phyloP scores from a whole-genome alignment of 2,888 invertebrate species.

The Pterobdella sp. region DNA sequence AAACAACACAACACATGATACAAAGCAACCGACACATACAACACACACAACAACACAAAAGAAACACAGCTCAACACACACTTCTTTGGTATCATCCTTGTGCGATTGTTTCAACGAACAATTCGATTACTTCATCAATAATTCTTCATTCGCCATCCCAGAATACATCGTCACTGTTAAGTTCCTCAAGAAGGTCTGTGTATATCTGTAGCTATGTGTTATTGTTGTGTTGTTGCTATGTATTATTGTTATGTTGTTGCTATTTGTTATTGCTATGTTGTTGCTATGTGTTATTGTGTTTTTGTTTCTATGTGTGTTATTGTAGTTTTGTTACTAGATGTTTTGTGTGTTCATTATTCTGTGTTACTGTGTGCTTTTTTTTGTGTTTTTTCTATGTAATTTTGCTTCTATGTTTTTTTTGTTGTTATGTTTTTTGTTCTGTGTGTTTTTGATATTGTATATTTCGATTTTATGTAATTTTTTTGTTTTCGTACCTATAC shows the following conservation, averaged over 20 bases:
- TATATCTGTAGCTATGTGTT: not conserved
- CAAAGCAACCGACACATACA: too few species aligned
- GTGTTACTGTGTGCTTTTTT: too few species aligned
- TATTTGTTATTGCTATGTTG: not conserved
- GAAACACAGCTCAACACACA: not conserved
- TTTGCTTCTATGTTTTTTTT: too few species aligned
- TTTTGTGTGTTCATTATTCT: too few species aligned
- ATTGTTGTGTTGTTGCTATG: not conserved
- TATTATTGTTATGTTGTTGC: not conserved
- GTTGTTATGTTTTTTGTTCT: too few species aligned
- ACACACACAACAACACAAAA: not conserved
- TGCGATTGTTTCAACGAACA: slow-evolving; percentile 50
- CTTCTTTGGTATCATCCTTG: not conserved
- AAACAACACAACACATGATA: too few species aligned
- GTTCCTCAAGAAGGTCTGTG: slow-evolving; percentile 48
- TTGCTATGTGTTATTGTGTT: not conserved
- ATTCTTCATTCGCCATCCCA: slow-evolving; percentile 48
- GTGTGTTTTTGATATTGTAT: too few species aligned
- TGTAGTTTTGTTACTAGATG: too few species aligned
- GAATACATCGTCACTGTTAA: slow-evolving; percentile 52
- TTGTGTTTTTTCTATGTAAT: too few species aligned
- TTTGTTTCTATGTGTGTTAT: too few species aligned
- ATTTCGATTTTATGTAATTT: too few species aligned
- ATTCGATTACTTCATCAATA: slow-evolving; percentile 51
- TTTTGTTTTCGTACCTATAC: too few species aligned